Evolutionary conservation across 2,113 vertebrate species (phyloP), one percentile per base, ranked within the genome.

Genomic region (Aegotheles bennettii): DNA sequence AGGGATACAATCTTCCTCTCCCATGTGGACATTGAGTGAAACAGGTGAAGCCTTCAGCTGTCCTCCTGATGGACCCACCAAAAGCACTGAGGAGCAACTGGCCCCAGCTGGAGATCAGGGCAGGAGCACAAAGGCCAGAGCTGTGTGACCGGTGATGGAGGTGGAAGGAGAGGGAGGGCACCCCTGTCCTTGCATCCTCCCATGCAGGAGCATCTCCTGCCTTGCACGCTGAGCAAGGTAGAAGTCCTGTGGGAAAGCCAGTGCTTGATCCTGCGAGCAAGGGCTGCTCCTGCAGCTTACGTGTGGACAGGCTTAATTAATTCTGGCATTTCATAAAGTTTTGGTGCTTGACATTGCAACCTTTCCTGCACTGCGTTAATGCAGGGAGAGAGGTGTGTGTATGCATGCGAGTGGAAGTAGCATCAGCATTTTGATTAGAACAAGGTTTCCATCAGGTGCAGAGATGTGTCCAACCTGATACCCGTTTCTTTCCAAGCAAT

Each of bases 151-250:
- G n/a, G 35, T 1, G 3, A 38, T 4, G 16, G 51, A 85, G 16
- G 18, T 5, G 9, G 16, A 33, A 21, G 25, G 53, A 75, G 28
- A 82, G 2, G n/a, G 16, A 36, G 25, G 33, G 26, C 7, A 40
- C 31, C 25, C 29, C 48, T 88, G 6, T n/a, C 21, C 20, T 8
- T 2, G 0, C n/a, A n/a, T n/a, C n/a, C n/a, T 64, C 42, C 13
- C 0, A 0, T 0, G 0, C 16, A 63, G 70, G 53, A 33, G 45
- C 56, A n/a, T 63, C 48, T 64, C 19, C 21, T 0, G 0, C 65
- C 14, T 50, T 16, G 50, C 14, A 2, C 2, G 3, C 42, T 59
- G 31, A 60, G 43, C 3, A 19, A 92, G 57, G 36, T 63, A 28
- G 18, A 50, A 42, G 10, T 40, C 42, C 33, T 47, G 15, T 29